Evolutionary conservation across 2,888 invertebrate species (phyloP), one percentile per base, ranked within the genome.

Genomic region (Heliconius ismenius): DNA sequence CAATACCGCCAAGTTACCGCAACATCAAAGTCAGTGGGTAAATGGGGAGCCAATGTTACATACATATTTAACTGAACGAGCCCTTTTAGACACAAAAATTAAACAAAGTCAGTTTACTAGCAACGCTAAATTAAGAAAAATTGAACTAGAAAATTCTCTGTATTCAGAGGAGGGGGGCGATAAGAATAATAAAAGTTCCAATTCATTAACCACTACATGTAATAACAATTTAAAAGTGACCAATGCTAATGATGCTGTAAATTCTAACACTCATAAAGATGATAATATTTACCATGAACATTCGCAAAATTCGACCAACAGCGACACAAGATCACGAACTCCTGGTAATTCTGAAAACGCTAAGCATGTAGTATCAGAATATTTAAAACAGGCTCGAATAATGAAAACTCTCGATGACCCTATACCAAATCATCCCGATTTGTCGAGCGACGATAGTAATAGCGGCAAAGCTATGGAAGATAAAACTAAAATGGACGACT

Each of bases 1-100:
- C 75, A 96, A 95, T 73, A 95, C 96, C 80, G 95, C 96, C 76
- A 94, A 95, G 83, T 88, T 95, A 76, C 95, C 96, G 11, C 93
- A 95, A 79, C 94, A 95, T 79, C 94, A 93, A 43, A 90, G 90
- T 78, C 95, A 95, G 78, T 95, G 95, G 92, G 83, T 92, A 28
- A 92, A 94, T 76, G 95, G 96, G 60, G 96, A 96, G 81, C 95
- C 95, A 10, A 95, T 96, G 94, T 89, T 97, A 74, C 96, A 96
- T 81, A 96, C 96, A 0, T 97, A 97, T 88, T 93, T 97, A 73
- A 96, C 96, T 2, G 97, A 97, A 85, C 94, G 96, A 84, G 96
- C 97, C 24, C 90, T 97, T 72, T 95, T 96, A 85, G 96, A 96
- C 85, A 95, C 96, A 62, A 96, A 95, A 88, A 96, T 96, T 78